Base-by-base conservation (phyloP, 2,888 invertebrate genomes). In the Molanna angustata region DNA sequence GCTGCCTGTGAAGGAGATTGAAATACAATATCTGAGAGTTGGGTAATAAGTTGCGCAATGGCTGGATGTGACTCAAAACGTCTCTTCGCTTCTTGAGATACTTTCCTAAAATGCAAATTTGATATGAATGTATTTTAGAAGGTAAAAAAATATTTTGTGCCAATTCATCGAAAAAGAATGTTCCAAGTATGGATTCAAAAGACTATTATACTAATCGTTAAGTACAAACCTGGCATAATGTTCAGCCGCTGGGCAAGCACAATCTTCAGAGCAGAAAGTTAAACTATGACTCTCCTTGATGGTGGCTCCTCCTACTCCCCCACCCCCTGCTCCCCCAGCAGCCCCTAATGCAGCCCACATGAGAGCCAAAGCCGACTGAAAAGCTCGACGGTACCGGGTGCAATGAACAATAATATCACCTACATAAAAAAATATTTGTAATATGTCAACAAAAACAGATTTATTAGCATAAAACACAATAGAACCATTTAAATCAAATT, bases 341-440 rank as follows among this genome's bases (percentile, higher is more conserved):
- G 49, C 56, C 2, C 56, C 59, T 31, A 91, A 71, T 57, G 92
- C 79, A 0, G 85, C 82, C 65, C 83, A 89, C 2, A 90, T 68
- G 61, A 92, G 78, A 0, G 91, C 91, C 61, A 92, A 76, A 0
- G 90, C 87, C 62, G 94, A 94, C 71, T 95, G 95, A 65, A 90
- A 92, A 14, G 96, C 96, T 63, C 97, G 80, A 1, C 93, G 72
- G 67, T 92, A 94, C 35, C 88, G 80, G 0, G 95, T 94, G 61
- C 91, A 90, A 66, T 85, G 87, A 3, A 88, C 79, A 11, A 86
- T 66, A 22, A 88, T 74, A 58, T 86, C 86, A 2, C 83, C 79
- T 65, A 35, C 6, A 35, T 37, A 37, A 37, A 6, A 17, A 17
- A 16, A 37, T 37, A 17, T 18, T 16, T 4, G 13, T 35, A 35